Conservation (phyloP, 2,888 invertebrate genomes). For the Leptopilina myrica region DNA sequence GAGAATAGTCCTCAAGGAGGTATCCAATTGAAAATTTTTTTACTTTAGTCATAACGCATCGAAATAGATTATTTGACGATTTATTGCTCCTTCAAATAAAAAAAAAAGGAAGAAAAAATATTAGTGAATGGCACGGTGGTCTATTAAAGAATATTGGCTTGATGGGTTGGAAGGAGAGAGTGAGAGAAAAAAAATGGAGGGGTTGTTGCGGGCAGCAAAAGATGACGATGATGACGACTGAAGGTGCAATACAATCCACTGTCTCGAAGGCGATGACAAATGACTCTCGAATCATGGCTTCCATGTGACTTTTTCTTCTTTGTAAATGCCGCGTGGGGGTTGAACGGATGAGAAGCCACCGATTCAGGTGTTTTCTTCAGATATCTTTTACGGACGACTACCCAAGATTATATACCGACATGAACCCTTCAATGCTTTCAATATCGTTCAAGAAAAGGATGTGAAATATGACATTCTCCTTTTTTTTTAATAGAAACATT, state of each 20-base stretch:
- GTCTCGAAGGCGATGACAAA: constrained; percentile 70
- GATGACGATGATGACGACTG: constrained; percentile 68
- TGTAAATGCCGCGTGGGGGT: neutral
- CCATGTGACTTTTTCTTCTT: constrained; percentile 4
- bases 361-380: constrained; percentile 36
- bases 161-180: neutral
- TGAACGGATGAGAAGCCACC: neutral
- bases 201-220: constrained; percentile 58
- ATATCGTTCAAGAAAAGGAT: constrained; percentile 11
- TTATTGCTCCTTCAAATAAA: constrained; percentile 62
- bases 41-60: constrained; percentile 45
- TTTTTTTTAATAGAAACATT: constrained; percentile 9
- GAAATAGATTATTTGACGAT: constrained; percentile 69
- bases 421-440: constrained; percentile 38
- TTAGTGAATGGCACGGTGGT: constrained; percentile 63
- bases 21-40: constrained; percentile 40
- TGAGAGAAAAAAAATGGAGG: constrained; percentile 48
- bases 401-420: constrained; percentile 27
- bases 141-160: constrained; percentile 60
- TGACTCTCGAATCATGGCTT: constrained; percentile 56
- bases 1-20: constrained; percentile 15
- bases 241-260: constrained; percentile 61
- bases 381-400: constrained; percentile 36
- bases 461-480: constrained; percentile 17
- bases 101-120: constrained; percentile 39